Conservation (phyloP, 2,113 vertebrate genomes). For the Ophthalmolycus amberensis region DNA sequence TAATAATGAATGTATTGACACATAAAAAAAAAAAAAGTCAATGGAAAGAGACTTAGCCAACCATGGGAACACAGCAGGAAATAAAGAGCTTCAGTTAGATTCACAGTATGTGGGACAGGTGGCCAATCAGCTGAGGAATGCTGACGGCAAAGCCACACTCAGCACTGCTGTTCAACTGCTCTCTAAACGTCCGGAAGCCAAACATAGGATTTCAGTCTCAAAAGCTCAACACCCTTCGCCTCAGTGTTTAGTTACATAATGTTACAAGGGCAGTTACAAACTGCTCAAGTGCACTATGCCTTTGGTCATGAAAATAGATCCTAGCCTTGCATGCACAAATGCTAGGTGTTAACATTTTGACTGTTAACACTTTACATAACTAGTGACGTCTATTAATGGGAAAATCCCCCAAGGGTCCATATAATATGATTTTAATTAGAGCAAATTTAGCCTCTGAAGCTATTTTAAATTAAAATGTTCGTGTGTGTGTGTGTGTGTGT, state of each 20-base stretch:
- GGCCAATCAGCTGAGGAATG: slow-evolving; percentile 26
- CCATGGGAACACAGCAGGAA: background rate
- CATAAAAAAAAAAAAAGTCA: background rate
- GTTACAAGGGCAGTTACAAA: background rate
- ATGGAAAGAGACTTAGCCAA: background rate
- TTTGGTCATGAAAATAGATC: background rate
- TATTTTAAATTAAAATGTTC: background rate
- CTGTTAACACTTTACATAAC: background rate
- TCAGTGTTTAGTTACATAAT: background rate
- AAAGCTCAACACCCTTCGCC: slow-evolving; percentile 22
- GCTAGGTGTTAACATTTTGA: background rate
- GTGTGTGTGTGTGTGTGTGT: background rate
- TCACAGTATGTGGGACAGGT: slow-evolving; percentile 21
- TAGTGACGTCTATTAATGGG: background rate
- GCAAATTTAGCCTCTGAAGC: background rate
- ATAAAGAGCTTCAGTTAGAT: background rate
- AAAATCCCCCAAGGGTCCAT: background rate
- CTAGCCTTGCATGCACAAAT: background rate
- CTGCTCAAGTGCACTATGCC: background rate
- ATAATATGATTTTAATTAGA: background rate
- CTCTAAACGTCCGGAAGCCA: background rate
- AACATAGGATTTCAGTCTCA: slow-evolving; percentile 14
- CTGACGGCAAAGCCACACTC: slow-evolving; percentile 3
- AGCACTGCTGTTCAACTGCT: background rate
- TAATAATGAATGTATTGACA: background rate